Evolutionary conservation across 2,888 invertebrate genomes (phyloP).

Genomic region (Zygogramma bicolorata): DNA sequence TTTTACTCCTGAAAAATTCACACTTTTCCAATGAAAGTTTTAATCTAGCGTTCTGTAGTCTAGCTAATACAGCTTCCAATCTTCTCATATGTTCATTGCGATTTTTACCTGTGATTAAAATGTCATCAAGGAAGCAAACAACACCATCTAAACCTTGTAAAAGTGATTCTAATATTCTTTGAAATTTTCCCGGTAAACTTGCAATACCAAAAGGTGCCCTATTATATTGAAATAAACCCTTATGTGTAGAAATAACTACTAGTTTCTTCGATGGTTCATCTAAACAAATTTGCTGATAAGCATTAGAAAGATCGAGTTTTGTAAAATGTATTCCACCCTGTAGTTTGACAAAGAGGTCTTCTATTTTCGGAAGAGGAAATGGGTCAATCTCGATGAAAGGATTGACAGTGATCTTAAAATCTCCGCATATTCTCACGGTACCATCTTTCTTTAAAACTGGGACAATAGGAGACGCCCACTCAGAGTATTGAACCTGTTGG

Average conservation of each 20-base stretch:
- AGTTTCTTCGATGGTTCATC: constrained; percentile 22
- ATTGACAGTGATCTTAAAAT: no score
- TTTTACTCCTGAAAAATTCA: not conserved
- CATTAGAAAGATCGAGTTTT: constrained; percentile 30
- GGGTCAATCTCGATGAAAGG: no score
- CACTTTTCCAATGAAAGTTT: not conserved
- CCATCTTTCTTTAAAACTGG: no score
- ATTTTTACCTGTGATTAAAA: constrained; percentile 11
- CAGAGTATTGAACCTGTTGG: no score
- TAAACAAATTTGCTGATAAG: constrained; percentile 29
- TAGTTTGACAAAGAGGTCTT: no score
- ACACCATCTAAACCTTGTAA: constrained; percentile 11
- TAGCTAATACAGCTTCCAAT: not conserved
- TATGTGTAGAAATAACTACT: no score
- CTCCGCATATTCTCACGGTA: no score
- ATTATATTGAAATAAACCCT: no score
- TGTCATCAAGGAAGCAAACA: constrained; percentile 16
- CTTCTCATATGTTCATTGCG: not conserved
- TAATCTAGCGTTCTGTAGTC: not conserved
- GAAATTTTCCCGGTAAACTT: not conserved
- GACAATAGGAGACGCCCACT: no score
- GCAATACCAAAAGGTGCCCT: not conserved
- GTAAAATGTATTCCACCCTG: no score
- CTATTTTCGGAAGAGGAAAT: no score
- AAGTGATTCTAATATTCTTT: constrained; percentile 16